Evolutionary conservation across 2,888 invertebrate species (phyloP), one percentile per base, ranked within the genome.

Genomic region (Sinentomon sp.): DNA sequence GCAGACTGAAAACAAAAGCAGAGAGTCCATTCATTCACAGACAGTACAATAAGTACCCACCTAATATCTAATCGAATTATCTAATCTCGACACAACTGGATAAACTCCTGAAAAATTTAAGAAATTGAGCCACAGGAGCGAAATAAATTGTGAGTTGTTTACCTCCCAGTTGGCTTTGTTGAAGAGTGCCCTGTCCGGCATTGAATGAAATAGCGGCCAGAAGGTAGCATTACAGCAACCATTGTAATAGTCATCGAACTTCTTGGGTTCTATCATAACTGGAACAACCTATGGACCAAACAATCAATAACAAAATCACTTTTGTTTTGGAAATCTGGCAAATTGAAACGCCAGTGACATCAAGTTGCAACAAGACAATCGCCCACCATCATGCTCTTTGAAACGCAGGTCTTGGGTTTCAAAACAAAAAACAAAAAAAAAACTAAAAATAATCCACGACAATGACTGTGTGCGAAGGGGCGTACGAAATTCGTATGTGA

Each of bases 131-230:
- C n/a, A n/a, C n/a, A n/a, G n/a, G n/a, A n/a, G n/a, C n/a, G n/a
- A n/a, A n/a, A n/a, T n/a, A n/a, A n/a, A n/a, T n/a, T n/a, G n/a
- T n/a, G n/a, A 29, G n/a, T n/a, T n/a, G n/a, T n/a, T n/a, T 41
- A 50, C 51, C 43, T 51, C 49, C 48, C 53, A 54, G 16, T 48
- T 49, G 13, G 50, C 50, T n/a, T 46, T 45, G 19, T 50, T 46
- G 38, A 53, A 54, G 7, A 48, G 43, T 4, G 53, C 53, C 28
- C 52, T 43, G 38, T 54, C 53, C 2, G 53, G 53, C 53, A 53
- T 53, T 4, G 53, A 54, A 36, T 55, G 55, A 38, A 55, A 53
- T 10, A 55, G 45, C 2, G 55, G 55, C 55, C 55, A 55, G 33
- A 55, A 50, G 6, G 53, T 53, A 3, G 50, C 54, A 40, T 55